These are phyloP conservation scores for Tichodroma muraria DNA, from an alignment of 2,113 vertebrate species.

Conservation along the genomic window DNA sequence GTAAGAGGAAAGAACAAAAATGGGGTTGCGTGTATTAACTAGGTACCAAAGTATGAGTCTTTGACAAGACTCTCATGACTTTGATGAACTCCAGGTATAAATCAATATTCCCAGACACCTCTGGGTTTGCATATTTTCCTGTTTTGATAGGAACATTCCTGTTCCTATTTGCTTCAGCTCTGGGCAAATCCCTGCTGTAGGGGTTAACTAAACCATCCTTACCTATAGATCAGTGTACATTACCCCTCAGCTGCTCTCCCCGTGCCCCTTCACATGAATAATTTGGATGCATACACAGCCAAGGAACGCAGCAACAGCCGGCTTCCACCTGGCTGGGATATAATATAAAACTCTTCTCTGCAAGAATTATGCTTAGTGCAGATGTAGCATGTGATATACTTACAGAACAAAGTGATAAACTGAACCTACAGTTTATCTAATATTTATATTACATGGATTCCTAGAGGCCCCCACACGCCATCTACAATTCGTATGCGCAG, in stretches of 20 bases:
- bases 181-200: not conserved
- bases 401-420: not conserved
- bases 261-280: not conserved
- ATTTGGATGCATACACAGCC: not conserved
- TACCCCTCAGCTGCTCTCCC: not conserved
- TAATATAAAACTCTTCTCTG: not conserved
- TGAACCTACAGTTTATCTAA: not conserved
- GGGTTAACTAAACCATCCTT: not conserved
- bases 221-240: not conserved
- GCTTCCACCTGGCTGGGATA: not conserved
- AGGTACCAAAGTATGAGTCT: not conserved
- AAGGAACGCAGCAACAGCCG: not conserved
- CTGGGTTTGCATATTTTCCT: not conserved
- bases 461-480: not conserved
- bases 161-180: not conserved
- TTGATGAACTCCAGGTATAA: not conserved
- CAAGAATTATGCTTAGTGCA: not conserved
- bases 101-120: not conserved
- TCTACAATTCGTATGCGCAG: not conserved
- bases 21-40: not conserved
- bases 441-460: conserved; percentile 23
- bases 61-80: not conserved
- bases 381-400: not conserved
- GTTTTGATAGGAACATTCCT: not conserved
- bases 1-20: not conserved